These are phyloP conservation scores for Gavia stellata DNA, from an alignment of 2,113 vertebrate genomes.

Conservation along the genomic window DNA sequence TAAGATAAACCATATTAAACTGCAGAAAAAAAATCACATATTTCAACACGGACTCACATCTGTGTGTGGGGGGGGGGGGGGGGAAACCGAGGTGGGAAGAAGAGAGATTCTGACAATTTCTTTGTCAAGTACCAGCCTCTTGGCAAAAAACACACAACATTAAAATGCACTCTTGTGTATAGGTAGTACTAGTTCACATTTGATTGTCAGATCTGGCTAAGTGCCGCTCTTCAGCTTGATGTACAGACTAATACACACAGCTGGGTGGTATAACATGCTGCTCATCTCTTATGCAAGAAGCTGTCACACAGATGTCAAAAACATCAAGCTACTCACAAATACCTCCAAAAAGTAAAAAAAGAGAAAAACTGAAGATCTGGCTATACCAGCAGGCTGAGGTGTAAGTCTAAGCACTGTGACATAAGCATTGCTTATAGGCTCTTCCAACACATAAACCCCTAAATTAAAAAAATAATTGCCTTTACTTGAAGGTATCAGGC, in stretches of 20 bases:
- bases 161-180: slow-evolving; percentile 71
- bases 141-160: slow-evolving; percentile 77
- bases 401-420: neutral
- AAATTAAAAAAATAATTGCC: neutral
- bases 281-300: slow-evolving; percentile 73
- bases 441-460: neutral
- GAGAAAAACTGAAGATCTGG: slow-evolving; percentile 36
- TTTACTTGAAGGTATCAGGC: neutral
- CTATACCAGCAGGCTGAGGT: slow-evolving; percentile 64
- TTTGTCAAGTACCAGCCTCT: slow-evolving; percentile 76
- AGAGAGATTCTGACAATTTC: slow-evolving; percentile 57
- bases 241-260: slow-evolving; percentile 74
- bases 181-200: slow-evolving; percentile 35
- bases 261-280: slow-evolving; percentile 70
- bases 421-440: neutral
- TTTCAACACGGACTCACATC: neutral
- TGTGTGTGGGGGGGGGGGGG: neutral
- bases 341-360: slow-evolving; percentile 73
- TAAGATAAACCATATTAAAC: neutral
- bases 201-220: slow-evolving; percentile 71
- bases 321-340: slow-evolving; percentile 85
- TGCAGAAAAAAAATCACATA: neutral
- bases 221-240: slow-evolving; percentile 53
- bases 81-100: neutral
- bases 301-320: slow-evolving; percentile 88